Evolutionary conservation across 2,888 invertebrate species (phyloP).

Genomic region (Sinotaia quadrata): DNA sequence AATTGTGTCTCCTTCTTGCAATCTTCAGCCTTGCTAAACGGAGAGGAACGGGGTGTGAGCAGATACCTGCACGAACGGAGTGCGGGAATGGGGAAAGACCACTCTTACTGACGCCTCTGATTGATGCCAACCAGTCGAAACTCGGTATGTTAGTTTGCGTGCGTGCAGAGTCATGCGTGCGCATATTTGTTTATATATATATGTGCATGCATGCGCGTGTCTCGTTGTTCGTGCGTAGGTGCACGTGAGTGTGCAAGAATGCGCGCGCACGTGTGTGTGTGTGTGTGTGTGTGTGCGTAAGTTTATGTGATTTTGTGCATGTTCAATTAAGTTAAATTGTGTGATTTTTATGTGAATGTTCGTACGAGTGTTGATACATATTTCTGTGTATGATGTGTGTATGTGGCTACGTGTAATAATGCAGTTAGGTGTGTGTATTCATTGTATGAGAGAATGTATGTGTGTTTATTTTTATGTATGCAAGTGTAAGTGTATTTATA

Average conservation of each 20-base stretch:
- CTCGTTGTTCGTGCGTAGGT: neutral
- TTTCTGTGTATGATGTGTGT: no score
- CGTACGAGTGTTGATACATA: no score
- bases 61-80: no score
- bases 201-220: neutral
- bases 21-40: no score
- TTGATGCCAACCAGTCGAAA: neutral
- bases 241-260: constrained; percentile 2
- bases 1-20: no score
- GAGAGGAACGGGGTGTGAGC: no score
- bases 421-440: no score
- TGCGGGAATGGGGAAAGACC: neutral
- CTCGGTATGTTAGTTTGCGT: neutral
- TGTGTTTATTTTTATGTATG: no score
- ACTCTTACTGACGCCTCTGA: neutral
- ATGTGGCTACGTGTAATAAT: neutral
- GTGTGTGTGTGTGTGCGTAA: constrained; percentile 13
- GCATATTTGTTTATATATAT: neutral
- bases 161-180: neutral
- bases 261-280: constrained; percentile 4
- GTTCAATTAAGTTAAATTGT: no score
- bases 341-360: no score
- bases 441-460: no score
- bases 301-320: constrained; percentile 2
- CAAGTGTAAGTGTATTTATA: neutral